Evolutionary conservation across 2,888 invertebrate species (phyloP).

Genomic region (Ichneumon xanthorius): DNA sequence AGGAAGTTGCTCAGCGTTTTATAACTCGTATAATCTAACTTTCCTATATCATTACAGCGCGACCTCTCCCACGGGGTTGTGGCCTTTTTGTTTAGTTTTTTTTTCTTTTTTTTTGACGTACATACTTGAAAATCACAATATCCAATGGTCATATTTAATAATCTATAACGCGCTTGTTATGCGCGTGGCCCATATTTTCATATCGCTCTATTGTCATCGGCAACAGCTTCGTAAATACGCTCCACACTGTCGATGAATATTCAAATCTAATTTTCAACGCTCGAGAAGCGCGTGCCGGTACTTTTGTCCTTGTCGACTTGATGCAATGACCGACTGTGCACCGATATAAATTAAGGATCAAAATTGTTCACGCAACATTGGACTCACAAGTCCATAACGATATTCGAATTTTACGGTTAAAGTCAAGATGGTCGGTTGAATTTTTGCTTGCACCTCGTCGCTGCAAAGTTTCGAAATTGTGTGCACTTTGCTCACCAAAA

Average conservation of each 20-base stretch:
- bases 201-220: constrained; percentile 21
- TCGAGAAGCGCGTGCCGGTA: not conserved
- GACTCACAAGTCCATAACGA: not conserved
- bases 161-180: constrained; percentile 50
- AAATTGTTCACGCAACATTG: not conserved
- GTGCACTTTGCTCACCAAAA: not conserved
- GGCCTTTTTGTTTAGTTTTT: constrained; percentile 66
- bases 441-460: not conserved
- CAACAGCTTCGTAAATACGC: not conserved
- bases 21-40: constrained; percentile 74
- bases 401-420: not conserved
- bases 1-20: constrained; percentile 80
- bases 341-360: not conserved
- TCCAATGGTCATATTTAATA: constrained; percentile 66
- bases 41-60: constrained; percentile 76
- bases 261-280: constrained; percentile 41
- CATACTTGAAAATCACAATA: constrained; percentile 59
- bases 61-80: constrained; percentile 80
- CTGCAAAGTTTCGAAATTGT: not conserved
- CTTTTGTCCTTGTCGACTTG: constrained; percentile 6
- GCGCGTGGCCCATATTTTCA: constrained; percentile 41
- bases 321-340: not conserved
- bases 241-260: constrained; percentile 50
- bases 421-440: not conserved
- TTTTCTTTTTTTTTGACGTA: constrained; percentile 52